A percentile compares a stretch with the other conserved stretches of the same genome.
These are phyloP conservation scores for Turdus rufiventris DNA, from an alignment of 2,113 vertebrate genomes.

Conservation along the genomic window DNA sequence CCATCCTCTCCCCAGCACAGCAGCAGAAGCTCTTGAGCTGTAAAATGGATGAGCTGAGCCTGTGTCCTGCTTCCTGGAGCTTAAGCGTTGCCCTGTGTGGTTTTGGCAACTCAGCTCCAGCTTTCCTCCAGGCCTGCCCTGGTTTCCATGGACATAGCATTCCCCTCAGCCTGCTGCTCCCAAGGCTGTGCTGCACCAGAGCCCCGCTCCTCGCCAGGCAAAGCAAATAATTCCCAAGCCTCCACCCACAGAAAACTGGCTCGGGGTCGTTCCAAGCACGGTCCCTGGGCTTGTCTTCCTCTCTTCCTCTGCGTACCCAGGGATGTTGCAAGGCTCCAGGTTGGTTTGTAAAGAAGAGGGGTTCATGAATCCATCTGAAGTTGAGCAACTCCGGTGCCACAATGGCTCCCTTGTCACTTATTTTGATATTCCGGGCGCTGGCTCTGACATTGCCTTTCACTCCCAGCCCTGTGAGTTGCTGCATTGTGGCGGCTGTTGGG, in stretches of 20 bases:
- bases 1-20: neutral
- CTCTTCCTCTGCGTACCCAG: neutral
- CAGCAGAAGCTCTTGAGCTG: neutral
- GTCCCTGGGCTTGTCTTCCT: neutral
- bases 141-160: neutral
- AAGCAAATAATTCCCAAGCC: neutral
- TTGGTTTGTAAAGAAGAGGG: neutral
- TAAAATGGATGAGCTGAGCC: neutral
- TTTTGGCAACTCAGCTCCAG: neutral
- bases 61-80: neutral
- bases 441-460: slow-evolving; percentile 49
- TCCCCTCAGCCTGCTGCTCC: neutral
- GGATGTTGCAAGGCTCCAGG: neutral
- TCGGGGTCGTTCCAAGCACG: rapidly evolving
- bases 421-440: slow-evolving; percentile 50
- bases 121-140: neutral
- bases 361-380: neutral
- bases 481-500: slow-evolving; percentile 56
- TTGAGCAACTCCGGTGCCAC: neutral
- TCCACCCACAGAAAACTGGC: neutral
- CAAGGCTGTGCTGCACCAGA: neutral
- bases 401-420: slow-evolving; percentile 54
- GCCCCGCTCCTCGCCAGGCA: neutral
- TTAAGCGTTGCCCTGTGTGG: neutral
- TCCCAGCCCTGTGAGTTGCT: slow-evolving; percentile 50